A percentile compares a stretch with the other conserved stretches of the same genome.
These are phyloP conservation scores for Strix aluco DNA, from an alignment of 2,113 vertebrate genomes.

Conservation along the genomic window DNA sequence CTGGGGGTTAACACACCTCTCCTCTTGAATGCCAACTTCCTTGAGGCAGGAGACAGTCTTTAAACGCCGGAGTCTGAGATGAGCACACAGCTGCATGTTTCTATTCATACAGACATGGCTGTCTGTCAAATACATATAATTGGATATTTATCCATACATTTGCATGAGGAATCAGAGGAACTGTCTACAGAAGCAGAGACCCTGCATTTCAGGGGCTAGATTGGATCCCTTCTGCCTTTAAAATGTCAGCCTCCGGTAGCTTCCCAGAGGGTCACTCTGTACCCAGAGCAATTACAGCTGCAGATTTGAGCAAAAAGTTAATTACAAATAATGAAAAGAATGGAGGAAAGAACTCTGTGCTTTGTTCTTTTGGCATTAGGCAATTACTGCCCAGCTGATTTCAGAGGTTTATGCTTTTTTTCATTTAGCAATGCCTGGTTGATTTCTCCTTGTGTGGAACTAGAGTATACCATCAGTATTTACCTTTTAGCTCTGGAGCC, in stretches of 20 bases:
- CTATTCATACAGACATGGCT: neutral
- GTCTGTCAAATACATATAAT: constrained; percentile 34
- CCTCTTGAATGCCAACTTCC: neutral
- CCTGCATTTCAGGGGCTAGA: neutral
- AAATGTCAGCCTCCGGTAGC: neutral
- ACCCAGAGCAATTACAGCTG: neutral
- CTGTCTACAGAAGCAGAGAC: neutral
- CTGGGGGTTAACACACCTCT: neutral
- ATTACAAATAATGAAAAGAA: constrained; percentile 4
- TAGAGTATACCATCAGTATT: neutral
- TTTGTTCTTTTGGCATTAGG: neutral
- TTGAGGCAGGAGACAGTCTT: neutral
- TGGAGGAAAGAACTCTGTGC: neutral
- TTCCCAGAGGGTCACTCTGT: neutral
- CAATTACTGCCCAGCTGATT: constrained; percentile 7
- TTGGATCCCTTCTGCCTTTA: neutral
- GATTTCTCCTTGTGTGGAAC: neutral
- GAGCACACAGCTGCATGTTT: neutral
- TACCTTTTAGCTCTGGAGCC: neutral
- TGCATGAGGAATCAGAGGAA: constrained; percentile 5
- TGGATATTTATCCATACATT: constrained; percentile 26
- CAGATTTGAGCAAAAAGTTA: neutral
- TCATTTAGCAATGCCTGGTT: neutral
- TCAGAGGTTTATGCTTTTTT: neutral
- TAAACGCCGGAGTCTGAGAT: neutral